These are phyloP conservation scores for Origma solitaria DNA, from an alignment of 2,113 vertebrate genomes.

Conservation along the genomic window DNA sequence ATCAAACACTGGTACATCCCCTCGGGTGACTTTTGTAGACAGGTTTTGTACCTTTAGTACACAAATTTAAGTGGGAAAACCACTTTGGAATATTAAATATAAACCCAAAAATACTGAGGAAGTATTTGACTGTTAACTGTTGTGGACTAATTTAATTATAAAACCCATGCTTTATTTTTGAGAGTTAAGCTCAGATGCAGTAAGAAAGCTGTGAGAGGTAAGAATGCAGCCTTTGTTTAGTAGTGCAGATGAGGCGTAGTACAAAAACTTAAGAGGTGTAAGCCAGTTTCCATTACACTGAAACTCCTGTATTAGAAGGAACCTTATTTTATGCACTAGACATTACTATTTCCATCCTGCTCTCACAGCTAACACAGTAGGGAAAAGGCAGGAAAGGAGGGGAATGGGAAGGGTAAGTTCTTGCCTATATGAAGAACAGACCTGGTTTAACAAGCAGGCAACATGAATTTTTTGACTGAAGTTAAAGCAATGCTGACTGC, in stretches of 20 bases:
- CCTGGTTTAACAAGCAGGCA: neutral
- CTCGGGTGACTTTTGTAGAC: neutral
- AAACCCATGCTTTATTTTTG: neutral
- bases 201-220: neutral
- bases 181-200: neutral
- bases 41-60: neutral
- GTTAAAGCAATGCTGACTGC: neutral
- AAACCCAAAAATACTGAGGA: rapidly evolving
- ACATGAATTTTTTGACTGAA: neutral
- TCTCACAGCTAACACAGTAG: neutral
- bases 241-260: neutral
- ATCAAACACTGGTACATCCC: neutral
- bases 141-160: neutral
- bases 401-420: neutral
- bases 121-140: neutral
- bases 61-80: neutral
- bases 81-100: neutral
- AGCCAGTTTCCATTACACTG: neutral
- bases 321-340: neutral
- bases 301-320: neutral
- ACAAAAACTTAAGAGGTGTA: neutral
- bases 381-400: neutral
- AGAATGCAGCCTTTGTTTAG: neutral
- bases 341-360: neutral
- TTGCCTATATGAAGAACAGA: neutral